A percentile compares a stretch with the other conserved stretches of the same genome.
Evolutionary conservation across 2,888 invertebrate genomes (phyloP).

Genomic region (Drosophila neotestacea): DNA sequence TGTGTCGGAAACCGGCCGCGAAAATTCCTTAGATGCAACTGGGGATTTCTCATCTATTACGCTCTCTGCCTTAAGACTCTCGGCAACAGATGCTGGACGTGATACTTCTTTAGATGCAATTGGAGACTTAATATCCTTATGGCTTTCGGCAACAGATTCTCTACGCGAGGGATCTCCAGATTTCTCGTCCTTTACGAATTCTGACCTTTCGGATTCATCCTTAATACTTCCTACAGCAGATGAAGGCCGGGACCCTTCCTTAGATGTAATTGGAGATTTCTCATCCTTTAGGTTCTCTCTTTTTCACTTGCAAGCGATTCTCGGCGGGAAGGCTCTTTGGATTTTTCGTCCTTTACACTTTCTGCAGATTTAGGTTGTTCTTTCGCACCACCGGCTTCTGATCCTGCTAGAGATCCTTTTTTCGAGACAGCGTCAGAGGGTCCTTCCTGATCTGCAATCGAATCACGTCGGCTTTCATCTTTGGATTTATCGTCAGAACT

Average conservation of each 20-base stretch:
- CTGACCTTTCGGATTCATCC: constrained; percentile 31
- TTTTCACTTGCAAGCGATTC: constrained; percentile 10
- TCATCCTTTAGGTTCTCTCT: constrained; percentile 34
- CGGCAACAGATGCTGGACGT: constrained; percentile 46
- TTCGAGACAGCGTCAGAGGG: neutral
- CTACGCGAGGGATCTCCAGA: constrained; percentile 9
- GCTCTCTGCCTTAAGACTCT: constrained; percentile 34
- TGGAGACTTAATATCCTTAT: constrained; percentile 40
- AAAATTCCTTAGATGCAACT: constrained; percentile 46
- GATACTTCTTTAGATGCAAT: constrained; percentile 38
- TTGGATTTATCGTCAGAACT: constrained; percentile 21
- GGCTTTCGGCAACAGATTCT: constrained; percentile 25
- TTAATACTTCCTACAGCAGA: constrained; percentile 47
- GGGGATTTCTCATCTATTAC: constrained; percentile 40
- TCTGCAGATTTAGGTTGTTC: too few relatives aligned
- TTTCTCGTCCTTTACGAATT: constrained; percentile 22
- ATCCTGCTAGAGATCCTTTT: neutral
- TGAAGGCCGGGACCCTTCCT: constrained; percentile 33
- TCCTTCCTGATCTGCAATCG: constrained; percentile 11
- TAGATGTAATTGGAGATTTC: constrained; percentile 24
- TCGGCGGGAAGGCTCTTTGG: constrained; percentile 13
- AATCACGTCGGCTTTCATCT: constrained; percentile 43
- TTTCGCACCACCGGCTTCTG: neutral
- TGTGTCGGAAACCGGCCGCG: constrained; percentile 52
- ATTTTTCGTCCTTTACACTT: neutral